Evolutionary conservation across 1,140 invertebrate species (phyloP).

Genomic region (Aleiodes sp.): DNA sequence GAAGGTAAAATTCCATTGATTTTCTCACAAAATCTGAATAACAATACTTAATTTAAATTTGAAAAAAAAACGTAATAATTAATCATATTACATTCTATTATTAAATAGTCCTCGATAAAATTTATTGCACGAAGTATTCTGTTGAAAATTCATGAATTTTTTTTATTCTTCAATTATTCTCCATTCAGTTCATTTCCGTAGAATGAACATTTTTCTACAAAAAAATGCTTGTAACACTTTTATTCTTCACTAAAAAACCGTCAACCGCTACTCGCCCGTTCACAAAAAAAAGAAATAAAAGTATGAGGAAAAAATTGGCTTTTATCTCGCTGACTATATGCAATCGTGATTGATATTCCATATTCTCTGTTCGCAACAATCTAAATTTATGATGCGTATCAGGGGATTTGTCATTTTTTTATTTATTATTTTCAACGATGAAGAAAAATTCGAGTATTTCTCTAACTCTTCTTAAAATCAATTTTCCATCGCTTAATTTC

Average conservation of each 20-base stretch:
- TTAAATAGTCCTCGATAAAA: no score
- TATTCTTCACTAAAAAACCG: conserved; percentile 1
- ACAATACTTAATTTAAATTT: not conserved
- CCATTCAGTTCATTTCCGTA: not conserved
- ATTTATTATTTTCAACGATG: not conserved
- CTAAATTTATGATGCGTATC: conserved; percentile 26
- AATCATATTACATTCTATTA: no score
- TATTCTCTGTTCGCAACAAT: conserved; percentile 16
- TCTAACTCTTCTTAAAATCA: no score
- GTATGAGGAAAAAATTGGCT: conserved; percentile 14
- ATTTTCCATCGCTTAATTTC: no score
- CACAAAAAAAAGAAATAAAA: not conserved
- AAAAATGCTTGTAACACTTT: conserved; percentile 24
- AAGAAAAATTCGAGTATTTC: no score
- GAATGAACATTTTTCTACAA: not conserved
- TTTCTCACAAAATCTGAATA: not conserved
- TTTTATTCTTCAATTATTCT: not conserved
- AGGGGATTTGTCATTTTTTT: conserved; percentile 10
- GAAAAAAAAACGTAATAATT: not conserved
- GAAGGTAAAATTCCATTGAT: no score
- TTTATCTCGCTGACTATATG: conserved; percentile 19
- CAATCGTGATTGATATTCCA: conserved; percentile 30
- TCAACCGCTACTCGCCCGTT: not conserved
- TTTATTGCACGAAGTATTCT: not conserved
- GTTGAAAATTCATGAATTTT: not conserved